These are phyloP conservation scores for Andinoacara biseriatus DNA, from an alignment of 2,113 vertebrate genomes.

Conservation along the genomic window DNA sequence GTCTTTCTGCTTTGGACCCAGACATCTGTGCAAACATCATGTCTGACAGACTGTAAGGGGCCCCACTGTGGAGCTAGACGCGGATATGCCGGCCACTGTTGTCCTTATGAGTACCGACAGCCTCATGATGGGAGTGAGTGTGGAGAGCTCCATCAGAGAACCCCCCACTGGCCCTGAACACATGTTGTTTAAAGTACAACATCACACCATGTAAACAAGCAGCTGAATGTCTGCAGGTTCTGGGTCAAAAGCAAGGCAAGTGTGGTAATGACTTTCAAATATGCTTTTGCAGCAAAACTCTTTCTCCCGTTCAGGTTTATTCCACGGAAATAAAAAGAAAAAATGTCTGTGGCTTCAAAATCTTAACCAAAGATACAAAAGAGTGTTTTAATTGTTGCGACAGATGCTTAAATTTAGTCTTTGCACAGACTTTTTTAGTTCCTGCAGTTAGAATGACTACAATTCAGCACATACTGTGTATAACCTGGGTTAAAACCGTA, in stretches of 20 bases:
- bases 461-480: neutral
- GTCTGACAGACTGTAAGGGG: slow-evolving; percentile 66
- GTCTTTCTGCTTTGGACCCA: slow-evolving; percentile 59
- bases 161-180: slow-evolving; percentile 34
- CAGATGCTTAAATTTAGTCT: neutral
- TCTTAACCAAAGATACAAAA: neutral
- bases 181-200: slow-evolving; percentile 62
- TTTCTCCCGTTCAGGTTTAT: neutral
- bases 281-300: neutral
- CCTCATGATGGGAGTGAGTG: slow-evolving; percentile 35
- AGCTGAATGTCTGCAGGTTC: slow-evolving; percentile 40
- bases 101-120: slow-evolving; percentile 48
- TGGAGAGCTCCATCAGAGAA: slow-evolving; percentile 34
- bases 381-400: neutral
- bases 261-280: slow-evolving; percentile 10
- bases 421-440: neutral
- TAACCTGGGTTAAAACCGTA: neutral
- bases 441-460: neutral
- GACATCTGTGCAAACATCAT: slow-evolving; percentile 83
- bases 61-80: slow-evolving; percentile 56
- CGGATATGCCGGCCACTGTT: slow-evolving; percentile 52
- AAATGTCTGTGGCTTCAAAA: neutral
- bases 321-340: neutral
- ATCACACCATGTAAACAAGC: slow-evolving; percentile 70
- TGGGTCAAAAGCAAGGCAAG: slow-evolving; percentile 40